Evolutionary conservation across 2,888 invertebrate species (phyloP), one percentile per base, ranked within the genome.

Genomic region (Apoda limacodes): DNA sequence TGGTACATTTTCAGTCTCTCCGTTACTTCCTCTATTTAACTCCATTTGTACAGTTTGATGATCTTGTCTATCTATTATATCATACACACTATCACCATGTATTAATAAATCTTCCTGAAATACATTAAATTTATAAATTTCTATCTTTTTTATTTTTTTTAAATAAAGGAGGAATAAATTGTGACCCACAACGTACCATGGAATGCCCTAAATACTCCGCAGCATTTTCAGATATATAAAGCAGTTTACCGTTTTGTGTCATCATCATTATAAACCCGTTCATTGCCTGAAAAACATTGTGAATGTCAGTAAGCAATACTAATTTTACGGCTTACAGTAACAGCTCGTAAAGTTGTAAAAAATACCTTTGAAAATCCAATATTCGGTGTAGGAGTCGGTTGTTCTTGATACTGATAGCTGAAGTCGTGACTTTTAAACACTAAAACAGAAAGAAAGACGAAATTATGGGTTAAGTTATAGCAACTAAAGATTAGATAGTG

Each of bases 181-280:
- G 9, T 21, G 11, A 19, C 2, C 2, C 22, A 12, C 4, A 5
- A 59, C 67, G 36, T 48, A 97, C 97, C 95, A 98, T 98, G 32
- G 98, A 98, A 83, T 98, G 98, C 52, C 98, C 98, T 63, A 98
- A 87, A 82, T 97, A 98, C 80, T 98, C 98, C 21, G 97, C 96
- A 32, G 98, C 98, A 74, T 98, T 98, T 83, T 98, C 97, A 42
- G 97, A 97, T 75, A 98, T 97, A 82, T 98, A 98, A 59, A 98
- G 85, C 52, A 98, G 85, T 84, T 98, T 98, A 48, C 98, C 98
- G 67, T 95, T 95, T 72, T 96, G 93, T 48, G 97, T 97, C 86
- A 95, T 92, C 92, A 98, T 95, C 89, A 98, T 92, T 69, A 98
- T 87, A 80, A 98, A 98, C 48, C 98, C 97, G 56, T 94, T 95